Evolutionary conservation across 2,888 invertebrate species (phyloP), one percentile per base, ranked within the genome.

Genomic region (Endomychus coccineus): DNA sequence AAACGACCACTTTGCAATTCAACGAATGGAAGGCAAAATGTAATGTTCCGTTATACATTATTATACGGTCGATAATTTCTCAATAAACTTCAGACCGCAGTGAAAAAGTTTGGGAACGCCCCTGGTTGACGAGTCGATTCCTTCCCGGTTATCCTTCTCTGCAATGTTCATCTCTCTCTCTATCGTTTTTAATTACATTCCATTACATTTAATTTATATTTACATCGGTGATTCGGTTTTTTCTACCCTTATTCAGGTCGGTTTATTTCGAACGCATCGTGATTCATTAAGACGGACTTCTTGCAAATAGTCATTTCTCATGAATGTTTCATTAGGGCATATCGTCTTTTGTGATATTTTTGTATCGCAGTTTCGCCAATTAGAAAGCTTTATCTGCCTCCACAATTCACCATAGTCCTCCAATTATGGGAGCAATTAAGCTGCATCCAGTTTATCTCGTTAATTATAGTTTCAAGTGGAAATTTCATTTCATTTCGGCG

Each of bases 131-230:
- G n/a, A n/a, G n/a, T n/a, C n/a, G n/a, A n/a, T n/a, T n/a, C n/a
- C n/a, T n/a, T n/a, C n/a, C n/a, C n/a, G n/a, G n/a, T n/a, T n/a
- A n/a, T n/a, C n/a, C n/a, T n/a, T n/a, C n/a, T n/a, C n/a, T n/a
- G n/a, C n/a, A n/a, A n/a, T n/a, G n/a, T n/a, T n/a, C n/a, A n/a
- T 19, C 10, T 7, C 27, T 10, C 7, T 25, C 27, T 44, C 38
- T 41, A 46, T 50, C 50, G 43, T 49, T 54, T 54, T 54, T 54
- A 54, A 54, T 54, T 54, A 54, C 52, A 48, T 52, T 48, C 49
- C 49, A 51, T 52, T 52, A 51, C 43, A 44, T 52, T 51, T 50
- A 50, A 53, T 53, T 53, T 49, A 48, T 52, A 45, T 50, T 50
- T 45, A 49, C 50, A 48, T 48, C 45, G 49, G 43, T 46, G 46